Conservation (phyloP, 2,113 vertebrate genomes). For the Daboia siamensis region DNA sequence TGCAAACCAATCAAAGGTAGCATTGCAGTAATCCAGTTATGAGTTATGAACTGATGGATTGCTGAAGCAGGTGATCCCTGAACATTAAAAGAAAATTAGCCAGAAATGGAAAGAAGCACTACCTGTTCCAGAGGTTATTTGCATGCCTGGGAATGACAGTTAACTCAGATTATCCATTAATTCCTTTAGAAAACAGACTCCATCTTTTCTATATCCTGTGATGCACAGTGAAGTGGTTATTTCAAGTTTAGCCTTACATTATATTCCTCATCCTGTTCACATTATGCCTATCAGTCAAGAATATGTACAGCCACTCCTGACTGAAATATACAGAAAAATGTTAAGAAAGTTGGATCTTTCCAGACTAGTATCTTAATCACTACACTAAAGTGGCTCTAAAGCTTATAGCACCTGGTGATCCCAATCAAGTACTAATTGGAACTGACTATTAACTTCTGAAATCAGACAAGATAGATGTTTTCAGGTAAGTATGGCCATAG, state of each 20-base stretch:
- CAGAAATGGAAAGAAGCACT: not conserved
- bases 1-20: not conserved
- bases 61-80: not conserved
- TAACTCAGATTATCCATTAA: not conserved
- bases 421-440: not conserved
- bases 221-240: not conserved
- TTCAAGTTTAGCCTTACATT: not conserved
- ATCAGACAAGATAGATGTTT: not conserved
- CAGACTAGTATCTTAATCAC: not conserved
- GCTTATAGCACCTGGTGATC: not conserved
- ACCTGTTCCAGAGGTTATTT: not conserved
- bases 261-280: not conserved
- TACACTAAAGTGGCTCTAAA: not conserved
- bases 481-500: not conserved
- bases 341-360: not conserved
- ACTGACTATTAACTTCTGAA: not conserved
- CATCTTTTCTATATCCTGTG: not conserved
- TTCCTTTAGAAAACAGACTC: not conserved
- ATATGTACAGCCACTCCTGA: not conserved
- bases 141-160: not conserved
- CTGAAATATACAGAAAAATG: not conserved
- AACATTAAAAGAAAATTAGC: not conserved
- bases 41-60: not conserved
- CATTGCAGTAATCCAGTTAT: not conserved
- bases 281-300: not conserved